Evolutionary conservation across 1,140 invertebrate genomes (phyloP).

Genomic region (Delia radicum): DNA sequence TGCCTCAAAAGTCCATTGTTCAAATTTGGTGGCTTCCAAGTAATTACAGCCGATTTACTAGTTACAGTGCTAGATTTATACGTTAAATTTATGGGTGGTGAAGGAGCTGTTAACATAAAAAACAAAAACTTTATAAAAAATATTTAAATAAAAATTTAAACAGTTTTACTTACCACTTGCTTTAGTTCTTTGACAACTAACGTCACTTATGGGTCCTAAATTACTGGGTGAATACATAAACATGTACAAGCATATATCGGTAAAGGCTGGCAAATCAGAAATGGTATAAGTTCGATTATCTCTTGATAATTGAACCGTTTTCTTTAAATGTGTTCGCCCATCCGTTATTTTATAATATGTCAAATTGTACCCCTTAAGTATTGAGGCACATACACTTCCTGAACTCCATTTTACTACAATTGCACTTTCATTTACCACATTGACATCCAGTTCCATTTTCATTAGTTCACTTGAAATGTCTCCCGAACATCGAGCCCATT

Average conservation of each 20-base stretch:
- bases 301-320: neutral
- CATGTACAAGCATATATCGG: neutral
- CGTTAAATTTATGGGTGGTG: conserved; percentile 7
- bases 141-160: too few species aligned
- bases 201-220: neutral
- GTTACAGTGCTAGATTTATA: neutral
- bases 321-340: neutral
- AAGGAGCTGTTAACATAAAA: conserved; percentile 14
- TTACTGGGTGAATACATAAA: neutral
- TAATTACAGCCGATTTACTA: conserved; percentile 24
- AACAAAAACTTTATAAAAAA: too few species aligned
- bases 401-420: conserved; percentile 41
- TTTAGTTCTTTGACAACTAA: neutral
- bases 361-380: conserved; percentile 45
- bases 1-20: conserved; percentile 12
- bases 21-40: conserved; percentile 12
- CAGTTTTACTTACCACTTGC: neutral
- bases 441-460: conserved; percentile 39
- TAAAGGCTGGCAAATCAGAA: conserved; percentile 1
- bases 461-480: conserved; percentile 39
- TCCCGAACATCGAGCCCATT: conserved; percentile 43
- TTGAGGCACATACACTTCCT: conserved; percentile 39
- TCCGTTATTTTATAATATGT: conserved; percentile 37
- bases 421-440: conserved; percentile 31
- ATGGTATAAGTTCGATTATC: neutral